phyloP scores from a whole-genome alignment of 2,113 vertebrate genomes.

The Pelobates fuscus region DNA sequence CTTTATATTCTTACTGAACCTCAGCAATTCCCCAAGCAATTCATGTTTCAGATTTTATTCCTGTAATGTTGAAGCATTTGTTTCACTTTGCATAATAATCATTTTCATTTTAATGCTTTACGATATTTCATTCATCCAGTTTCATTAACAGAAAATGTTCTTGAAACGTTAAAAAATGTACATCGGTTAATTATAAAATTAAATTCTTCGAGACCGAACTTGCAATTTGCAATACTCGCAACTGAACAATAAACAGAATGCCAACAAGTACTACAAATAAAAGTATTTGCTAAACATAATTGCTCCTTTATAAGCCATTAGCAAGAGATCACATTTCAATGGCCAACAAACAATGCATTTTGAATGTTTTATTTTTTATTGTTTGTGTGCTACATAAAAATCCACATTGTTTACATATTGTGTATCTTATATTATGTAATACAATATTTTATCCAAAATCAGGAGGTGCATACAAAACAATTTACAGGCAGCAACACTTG shows the following conservation, averaged over 20 bases:
- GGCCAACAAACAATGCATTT: background rate
- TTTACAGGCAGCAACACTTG: no score
- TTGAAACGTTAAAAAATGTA: constrained; percentile 48
- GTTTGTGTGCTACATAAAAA: no score
- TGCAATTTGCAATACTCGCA: constrained; percentile 18
- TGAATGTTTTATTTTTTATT: background rate
- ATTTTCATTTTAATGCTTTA: constrained; percentile 51
- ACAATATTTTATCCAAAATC: no score
- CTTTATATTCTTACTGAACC: constrained; percentile 53
- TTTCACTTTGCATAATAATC: constrained; percentile 57
- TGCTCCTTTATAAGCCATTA: background rate
- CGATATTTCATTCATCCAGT: constrained; percentile 47
- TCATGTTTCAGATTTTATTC: constrained; percentile 40
- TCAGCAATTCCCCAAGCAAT: constrained; percentile 49
- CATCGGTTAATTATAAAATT: background rate
- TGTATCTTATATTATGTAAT: no score
- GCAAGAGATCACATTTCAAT: background rate
- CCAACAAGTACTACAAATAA: background rate
- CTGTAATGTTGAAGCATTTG: constrained; percentile 49
- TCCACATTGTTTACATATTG: no score
- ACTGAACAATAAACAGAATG: background rate
- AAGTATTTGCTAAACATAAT: background rate
- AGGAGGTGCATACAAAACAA: no score
- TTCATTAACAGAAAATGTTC: constrained; percentile 44
- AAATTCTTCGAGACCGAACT: constrained; percentile 25